Conservation (phyloP, 1,140 invertebrate genomes). For the Conus ventricosus region DNA sequence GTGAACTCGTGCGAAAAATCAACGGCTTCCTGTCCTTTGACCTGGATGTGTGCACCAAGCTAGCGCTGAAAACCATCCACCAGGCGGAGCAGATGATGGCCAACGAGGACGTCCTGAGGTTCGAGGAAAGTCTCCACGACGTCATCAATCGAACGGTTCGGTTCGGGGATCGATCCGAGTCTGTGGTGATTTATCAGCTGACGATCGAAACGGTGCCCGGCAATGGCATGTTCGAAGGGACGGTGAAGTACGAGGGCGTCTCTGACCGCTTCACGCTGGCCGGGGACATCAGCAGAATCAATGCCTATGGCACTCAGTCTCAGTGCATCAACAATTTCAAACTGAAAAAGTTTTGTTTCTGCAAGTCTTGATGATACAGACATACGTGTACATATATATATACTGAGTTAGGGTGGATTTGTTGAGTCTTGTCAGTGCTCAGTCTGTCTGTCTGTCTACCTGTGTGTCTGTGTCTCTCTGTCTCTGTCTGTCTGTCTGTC, state of each 20-base stretch:
- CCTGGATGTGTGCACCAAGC: constrained; percentile 48
- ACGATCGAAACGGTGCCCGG: constrained; percentile 67
- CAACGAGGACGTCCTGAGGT: constrained; percentile 55
- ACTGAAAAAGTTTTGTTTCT: constrained; percentile 71
- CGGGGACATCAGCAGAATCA: constrained; percentile 71
- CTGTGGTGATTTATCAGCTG: constrained; percentile 63
- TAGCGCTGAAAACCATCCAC: constrained; percentile 39
- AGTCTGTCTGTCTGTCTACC: neutral
- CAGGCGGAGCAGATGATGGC: constrained; percentile 43
- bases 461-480: neutral
- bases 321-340: constrained; percentile 62
- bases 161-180: constrained; percentile 54
- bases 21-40: constrained; percentile 48
- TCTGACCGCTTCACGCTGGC: constrained; percentile 49
- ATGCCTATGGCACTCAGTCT: constrained; percentile 67
- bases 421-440: neutral
- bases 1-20: constrained; percentile 54
- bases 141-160: constrained; percentile 58
- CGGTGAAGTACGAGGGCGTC: constrained; percentile 52
- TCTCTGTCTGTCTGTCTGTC: neutral
- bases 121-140: constrained; percentile 59
- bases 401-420: neutral
- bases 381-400: neutral
- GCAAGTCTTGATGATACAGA: constrained; percentile 37
- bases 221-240: constrained; percentile 69